Percentiles rank a stretch among this genome's conserved stretches.
Conservation (phyloP, 2,888 invertebrate species). For the Psylliodes chrysocephalus region DNA sequence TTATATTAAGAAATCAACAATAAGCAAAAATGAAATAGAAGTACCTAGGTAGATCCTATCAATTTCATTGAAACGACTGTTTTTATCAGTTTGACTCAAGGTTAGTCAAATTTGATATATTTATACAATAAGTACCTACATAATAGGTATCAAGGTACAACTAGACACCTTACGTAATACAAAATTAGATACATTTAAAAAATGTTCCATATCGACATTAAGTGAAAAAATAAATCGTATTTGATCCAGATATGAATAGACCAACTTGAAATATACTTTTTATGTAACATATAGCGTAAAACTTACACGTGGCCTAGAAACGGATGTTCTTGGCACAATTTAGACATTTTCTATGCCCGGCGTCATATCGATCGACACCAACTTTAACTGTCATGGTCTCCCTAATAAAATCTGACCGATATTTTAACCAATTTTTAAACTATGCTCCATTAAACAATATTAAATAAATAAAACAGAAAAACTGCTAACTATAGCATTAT, state of each 20-base stretch:
- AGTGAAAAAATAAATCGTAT: no score
- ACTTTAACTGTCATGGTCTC: neutral
- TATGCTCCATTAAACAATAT: neutral
- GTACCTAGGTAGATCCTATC: neutral
- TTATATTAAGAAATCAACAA: no score
- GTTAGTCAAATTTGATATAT: neutral
- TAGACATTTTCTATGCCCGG: slow-evolving; percentile 16
- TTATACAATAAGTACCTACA: no score
- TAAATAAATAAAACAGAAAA: no score
- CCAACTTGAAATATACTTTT: slow-evolving; percentile 21
- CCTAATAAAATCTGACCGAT: neutral
- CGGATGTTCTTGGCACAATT: slow-evolving; percentile 38
- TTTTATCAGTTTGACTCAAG: neutral
- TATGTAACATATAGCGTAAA: slow-evolving; percentile 34
- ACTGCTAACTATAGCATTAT: neutral
- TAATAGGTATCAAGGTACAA: no score
- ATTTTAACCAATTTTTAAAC: neutral
- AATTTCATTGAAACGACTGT: neutral
- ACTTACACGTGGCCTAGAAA: slow-evolving; percentile 35
- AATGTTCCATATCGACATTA: no score
- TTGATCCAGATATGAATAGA: neutral
- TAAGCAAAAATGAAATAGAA: neutral
- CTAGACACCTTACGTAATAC: no score
- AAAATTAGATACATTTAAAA: no score
- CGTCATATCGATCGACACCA: slow-evolving; percentile 35